A percentile compares a stretch with the other conserved stretches of the same genome.
Conservation (phyloP, 2,888 invertebrate species). For the Hypolimnas misippus region DNA sequence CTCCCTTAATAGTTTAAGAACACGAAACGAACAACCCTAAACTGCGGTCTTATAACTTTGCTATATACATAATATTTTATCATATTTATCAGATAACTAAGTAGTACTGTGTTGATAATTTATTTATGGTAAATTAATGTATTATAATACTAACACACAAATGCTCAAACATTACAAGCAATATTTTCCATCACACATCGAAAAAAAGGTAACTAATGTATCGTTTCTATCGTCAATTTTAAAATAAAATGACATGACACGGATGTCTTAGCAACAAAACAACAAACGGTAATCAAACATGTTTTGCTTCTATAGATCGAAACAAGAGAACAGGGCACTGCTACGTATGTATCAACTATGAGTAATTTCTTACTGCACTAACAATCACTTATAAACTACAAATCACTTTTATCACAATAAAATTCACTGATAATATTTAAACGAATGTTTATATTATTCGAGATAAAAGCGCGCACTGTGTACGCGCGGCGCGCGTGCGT, state of each 20-base stretch:
- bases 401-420: constrained; percentile 63
- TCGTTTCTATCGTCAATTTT: constrained; percentile 26
- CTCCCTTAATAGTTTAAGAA: constrained; percentile 45
- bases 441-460: constrained; percentile 62
- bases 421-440: constrained; percentile 55
- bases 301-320: constrained; percentile 70
- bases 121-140: not conserved
- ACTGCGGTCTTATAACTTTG: constrained; percentile 14
- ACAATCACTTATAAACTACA: constrained; percentile 49
- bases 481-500: constrained; percentile 59
- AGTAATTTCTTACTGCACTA: constrained; percentile 56
- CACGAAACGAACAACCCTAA: constrained; percentile 23
- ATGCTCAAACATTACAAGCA: constrained; percentile 6
- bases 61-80: not conserved
- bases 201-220: constrained; percentile 3
- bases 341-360: constrained; percentile 62
- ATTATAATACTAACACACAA: not conserved
- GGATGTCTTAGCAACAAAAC: constrained; percentile 79
- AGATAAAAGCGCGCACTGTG: constrained; percentile 56
- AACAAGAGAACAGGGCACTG: constrained; percentile 58
- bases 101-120: not conserved
- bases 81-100: constrained; percentile 25
- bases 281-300: constrained; percentile 77
- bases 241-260: constrained; percentile 54
- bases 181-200: constrained; percentile 33